Base-by-base conservation (phyloP, 2,797 vertebrate species). In the Silurus aristotelis region DNA sequence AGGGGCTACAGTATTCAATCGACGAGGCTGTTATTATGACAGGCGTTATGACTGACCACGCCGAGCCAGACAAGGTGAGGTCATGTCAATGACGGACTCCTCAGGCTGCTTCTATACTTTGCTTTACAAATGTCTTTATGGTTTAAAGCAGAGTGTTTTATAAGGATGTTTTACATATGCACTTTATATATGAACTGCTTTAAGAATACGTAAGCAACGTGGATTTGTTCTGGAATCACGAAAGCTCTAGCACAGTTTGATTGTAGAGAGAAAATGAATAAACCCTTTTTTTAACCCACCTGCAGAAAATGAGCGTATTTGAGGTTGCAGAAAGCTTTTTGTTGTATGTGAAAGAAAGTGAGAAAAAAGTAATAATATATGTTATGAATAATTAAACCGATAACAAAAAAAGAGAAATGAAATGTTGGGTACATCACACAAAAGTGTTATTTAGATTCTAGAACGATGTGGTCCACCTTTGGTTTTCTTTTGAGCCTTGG, bases 11-110 rank as follows among this genome's bases (percentile, higher is more conserved):
- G 82, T 99, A 97, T 93, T 95, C 94, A 1, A 92, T 95, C 85
- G 95, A 99, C 12, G 94, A 96, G 55, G 98, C 98, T 0, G 98
- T 99, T 88, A 96, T 99, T 87, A 99, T 99, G 98, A 99, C 97
- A 0, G 98, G 98, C 63, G 94, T 95, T 91, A 93, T 99, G 96
- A 97, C 95, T 0, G 96, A 99, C 43, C 91, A 97, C 27, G 92
- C 94, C 6, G 96, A 98, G 87, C 94, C 94, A 52, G 93, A 94
- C 88, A 97, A 97, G 96, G 98, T 99, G 91, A 85, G n/a, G 19
- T 64, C 55, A 77, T 58, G 64, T 76, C 38, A 27, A 22, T 87
- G 1, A 15, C 20, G 60, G 48, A 8, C 10, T 52, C 48, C 8
- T 63, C n/a, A 56, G 12, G 19, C 31, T 43, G 70, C 14, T 67